Percentiles rank a stretch among this genome's conserved stretches.
Conservation (phyloP, 2,797 vertebrate species). For the Chromobotia macracanthus region DNA sequence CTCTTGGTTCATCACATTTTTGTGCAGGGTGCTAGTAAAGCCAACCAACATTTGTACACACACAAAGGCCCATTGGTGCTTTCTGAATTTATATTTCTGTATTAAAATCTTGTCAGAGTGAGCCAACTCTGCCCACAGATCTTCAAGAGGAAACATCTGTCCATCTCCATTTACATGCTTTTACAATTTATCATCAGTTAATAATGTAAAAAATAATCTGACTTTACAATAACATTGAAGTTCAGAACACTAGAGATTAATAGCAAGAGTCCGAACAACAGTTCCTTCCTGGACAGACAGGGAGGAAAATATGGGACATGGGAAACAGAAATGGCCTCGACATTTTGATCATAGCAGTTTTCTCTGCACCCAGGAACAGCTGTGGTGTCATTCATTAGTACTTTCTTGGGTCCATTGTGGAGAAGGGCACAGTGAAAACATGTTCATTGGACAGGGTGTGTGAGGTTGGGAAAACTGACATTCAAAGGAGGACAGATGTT, state of each 20-base stretch:
- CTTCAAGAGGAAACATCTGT: slow-evolving; percentile 62
- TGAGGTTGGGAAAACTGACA: slow-evolving; percentile 50
- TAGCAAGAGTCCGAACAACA: slow-evolving; percentile 13
- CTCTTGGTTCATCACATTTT: slow-evolving; percentile 23
- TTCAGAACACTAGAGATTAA: slow-evolving; percentile 34
- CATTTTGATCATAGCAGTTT: slow-evolving; percentile 18
- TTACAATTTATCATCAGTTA: slow-evolving; percentile 67
- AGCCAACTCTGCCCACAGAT: slow-evolving; percentile 57
- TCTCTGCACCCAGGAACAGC: slow-evolving; percentile 36
- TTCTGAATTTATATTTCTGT: slow-evolving; percentile 68
- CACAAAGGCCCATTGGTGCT: slow-evolving; percentile 78
- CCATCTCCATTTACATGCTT: slow-evolving; percentile 56
- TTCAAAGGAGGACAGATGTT: slow-evolving; percentile 37
- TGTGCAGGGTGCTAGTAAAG: slow-evolving; percentile 37
- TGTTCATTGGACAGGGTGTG: slow-evolving; percentile 64
- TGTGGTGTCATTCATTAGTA: slow-evolving; percentile 51
- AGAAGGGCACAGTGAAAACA: slow-evolving; percentile 43
- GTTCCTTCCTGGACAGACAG: slow-evolving; percentile 26
- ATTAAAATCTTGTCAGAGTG: slow-evolving; percentile 66
- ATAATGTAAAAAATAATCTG: too few species aligned
- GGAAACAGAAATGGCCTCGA: not conserved
- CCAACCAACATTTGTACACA: slow-evolving; percentile 47
- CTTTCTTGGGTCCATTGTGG: slow-evolving; percentile 37
- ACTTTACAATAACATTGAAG: slow-evolving; percentile 77
- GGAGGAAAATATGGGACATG: not conserved